Evolutionary conservation across 2,888 invertebrate genomes (phyloP), one percentile per base, ranked within the genome.

Genomic region (Mystacides longicornis): DNA sequence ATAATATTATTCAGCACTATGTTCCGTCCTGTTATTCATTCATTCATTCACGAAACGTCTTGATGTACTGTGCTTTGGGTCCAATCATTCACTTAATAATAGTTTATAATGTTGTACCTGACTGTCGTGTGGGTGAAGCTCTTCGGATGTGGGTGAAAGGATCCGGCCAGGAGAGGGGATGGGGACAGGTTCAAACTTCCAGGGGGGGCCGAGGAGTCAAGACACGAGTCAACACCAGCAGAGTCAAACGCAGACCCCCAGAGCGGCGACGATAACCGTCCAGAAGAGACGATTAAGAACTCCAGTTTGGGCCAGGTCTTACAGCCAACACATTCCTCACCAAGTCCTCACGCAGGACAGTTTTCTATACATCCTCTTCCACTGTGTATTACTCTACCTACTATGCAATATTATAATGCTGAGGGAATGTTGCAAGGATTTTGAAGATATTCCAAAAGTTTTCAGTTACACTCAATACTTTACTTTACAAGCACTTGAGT

Each of bases 271-370:
- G 69, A 72, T 74, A 70, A 78, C 83, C 64, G 78, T 81, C 63
- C 85, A 82, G 79, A 82, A 80, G 76, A 82, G 87, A 73, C 83
- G 86, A 67, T 84, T 88, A 72, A 84, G 87, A 75, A 85, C 87
- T 69, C 88, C 88, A 69, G 83, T 87, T 74, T 88, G 88, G 88
- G 85, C 87, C 75, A 82, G 86, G 79, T 85, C 83, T 73, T 50
- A 49, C 27, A 46, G 18, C 27, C 23, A 22, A 9, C 48, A 27
- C 49, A 46, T 11, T 11, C 7, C 31, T 31, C 31, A n/a, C n/a
- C n/a, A n/a, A n/a, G n/a, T n/a, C n/a, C n/a, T n/a, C 16, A 37
- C 4, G 4, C 37, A 14, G 37, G 37, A n/a, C 23, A 22, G 3
- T 21, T 9, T 27, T n/a, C 14, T 27, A 27, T 37, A 14, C 4